Percentiles rank a stretch among this genome's conserved stretches.
phyloP scores from a whole-genome alignment of 2,113 vertebrate genomes.

The Pagrus major region DNA sequence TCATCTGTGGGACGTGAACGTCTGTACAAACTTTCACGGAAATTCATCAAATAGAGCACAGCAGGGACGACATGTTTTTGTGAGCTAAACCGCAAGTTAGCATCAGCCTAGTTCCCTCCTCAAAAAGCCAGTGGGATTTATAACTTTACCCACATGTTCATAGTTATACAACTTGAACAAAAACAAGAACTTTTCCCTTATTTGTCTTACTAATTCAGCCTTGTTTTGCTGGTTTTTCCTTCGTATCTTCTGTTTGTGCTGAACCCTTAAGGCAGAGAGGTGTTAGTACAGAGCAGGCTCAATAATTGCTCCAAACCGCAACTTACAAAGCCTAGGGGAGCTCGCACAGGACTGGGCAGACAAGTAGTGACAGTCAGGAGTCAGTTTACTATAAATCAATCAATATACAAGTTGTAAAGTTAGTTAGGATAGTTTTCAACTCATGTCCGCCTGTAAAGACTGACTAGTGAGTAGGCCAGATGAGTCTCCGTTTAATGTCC shows the following conservation, averaged over 20 bases:
- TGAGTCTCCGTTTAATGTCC: too few relatives aligned
- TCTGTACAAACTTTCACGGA: background rate
- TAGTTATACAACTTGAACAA: background rate
- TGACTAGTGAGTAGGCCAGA: too few relatives aligned
- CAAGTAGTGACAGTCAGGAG: background rate
- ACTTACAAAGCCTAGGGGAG: background rate
- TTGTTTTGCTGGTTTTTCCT: slow-evolving; percentile 26
- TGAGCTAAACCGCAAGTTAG: too few relatives aligned
- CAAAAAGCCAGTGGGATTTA: too few relatives aligned
- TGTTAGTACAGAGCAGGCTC: background rate
- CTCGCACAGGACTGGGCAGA: slow-evolving; percentile 1
- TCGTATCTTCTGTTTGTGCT: slow-evolving; percentile 33
- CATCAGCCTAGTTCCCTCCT: too few relatives aligned
- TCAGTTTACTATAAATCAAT: too few relatives aligned
- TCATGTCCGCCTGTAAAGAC: too few relatives aligned
- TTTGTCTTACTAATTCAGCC: background rate
- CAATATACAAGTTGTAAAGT: too few relatives aligned
- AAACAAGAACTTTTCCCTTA: background rate
- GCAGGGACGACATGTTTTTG: too few relatives aligned
- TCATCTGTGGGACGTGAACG: background rate
- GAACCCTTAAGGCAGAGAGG: slow-evolving; percentile 26
- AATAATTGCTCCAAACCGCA: slow-evolving; percentile 26
- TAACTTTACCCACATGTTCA: background rate
- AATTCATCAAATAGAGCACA: background rate
- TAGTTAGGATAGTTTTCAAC: too few relatives aligned